These are phyloP conservation scores for Xylota sylvarum DNA, from an alignment of 2,888 invertebrate species.

Conservation along the genomic window DNA sequence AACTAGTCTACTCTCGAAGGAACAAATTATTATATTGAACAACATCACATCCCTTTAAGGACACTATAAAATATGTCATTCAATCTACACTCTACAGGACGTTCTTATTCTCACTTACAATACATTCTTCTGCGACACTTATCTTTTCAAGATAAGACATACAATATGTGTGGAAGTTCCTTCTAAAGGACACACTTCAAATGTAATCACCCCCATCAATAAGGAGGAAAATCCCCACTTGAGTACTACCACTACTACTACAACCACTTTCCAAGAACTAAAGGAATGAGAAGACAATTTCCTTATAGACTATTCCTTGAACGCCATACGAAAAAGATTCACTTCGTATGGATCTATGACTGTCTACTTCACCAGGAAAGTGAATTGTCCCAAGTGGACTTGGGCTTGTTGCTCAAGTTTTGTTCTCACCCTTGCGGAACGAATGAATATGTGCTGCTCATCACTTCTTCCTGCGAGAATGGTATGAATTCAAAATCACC, in stretches of 20 bases:
- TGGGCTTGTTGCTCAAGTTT: conserved; percentile 36
- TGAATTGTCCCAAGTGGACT: conserved; percentile 29
- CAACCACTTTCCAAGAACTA: not conserved
- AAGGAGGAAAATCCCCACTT: conserved; percentile 20
- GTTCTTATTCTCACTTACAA: not conserved
- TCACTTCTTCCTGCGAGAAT: conserved; percentile 7
- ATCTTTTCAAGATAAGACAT: conserved; percentile 1
- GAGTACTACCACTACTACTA: not conserved
- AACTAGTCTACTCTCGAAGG: no score
- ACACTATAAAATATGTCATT: not conserved
- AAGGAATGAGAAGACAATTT: conserved; percentile 11
- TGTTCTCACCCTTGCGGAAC: conserved; percentile 6
- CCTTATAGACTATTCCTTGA: conserved; percentile 9
- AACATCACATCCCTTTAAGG: no score
- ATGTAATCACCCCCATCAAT: conserved; percentile 13
- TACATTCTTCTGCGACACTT: not conserved
- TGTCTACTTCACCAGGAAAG: conserved; percentile 4
- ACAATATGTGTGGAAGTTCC: conserved; percentile 14
- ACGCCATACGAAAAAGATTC: not conserved
- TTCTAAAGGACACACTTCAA: conserved; percentile 21
- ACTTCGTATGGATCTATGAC: not conserved
- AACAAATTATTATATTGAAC: no score
- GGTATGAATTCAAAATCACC: conserved; percentile 28
- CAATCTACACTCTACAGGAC: not conserved
- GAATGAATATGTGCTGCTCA: conserved; percentile 8